Conservation (phyloP, 2,113 vertebrate species). For the Picathartes gymnocephalus region DNA sequence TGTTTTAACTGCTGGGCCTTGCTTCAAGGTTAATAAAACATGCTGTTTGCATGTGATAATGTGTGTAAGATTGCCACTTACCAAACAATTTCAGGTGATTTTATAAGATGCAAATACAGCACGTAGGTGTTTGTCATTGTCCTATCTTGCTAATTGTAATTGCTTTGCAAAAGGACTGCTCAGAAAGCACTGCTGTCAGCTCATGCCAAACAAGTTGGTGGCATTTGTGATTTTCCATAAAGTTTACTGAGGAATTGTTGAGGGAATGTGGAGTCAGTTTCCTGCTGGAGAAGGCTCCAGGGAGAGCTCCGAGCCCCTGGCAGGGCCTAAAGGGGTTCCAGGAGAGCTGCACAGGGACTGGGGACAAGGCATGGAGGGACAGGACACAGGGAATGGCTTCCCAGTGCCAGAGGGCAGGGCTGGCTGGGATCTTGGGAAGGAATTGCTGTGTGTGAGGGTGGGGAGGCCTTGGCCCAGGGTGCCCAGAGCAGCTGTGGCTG, state of each 20-base stretch:
- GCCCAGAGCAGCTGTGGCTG: background rate
- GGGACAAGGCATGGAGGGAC: background rate
- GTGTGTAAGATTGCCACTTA: background rate
- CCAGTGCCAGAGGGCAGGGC: background rate
- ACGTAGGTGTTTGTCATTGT: background rate
- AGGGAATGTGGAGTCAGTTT: background rate
- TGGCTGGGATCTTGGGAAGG: background rate
- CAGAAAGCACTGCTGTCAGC: background rate
- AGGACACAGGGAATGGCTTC: background rate
- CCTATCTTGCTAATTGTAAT: background rate
- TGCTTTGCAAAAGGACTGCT: background rate
- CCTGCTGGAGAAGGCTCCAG: background rate
- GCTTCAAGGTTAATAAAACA: conserved; percentile 40
- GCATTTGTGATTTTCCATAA: background rate
- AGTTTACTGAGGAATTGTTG: background rate
- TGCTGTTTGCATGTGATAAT: background rate
- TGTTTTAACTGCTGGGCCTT: background rate
- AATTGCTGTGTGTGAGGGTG: background rate
- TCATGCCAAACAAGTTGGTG: background rate
- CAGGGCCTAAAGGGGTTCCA: background rate
- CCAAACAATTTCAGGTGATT: background rate
- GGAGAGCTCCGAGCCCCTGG: background rate
- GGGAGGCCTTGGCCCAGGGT: background rate
- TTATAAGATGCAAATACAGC: background rate
- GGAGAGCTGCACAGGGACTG: background rate